These are phyloP conservation scores for Petaurus breviceps DNA, from an alignment of 2,113 vertebrate genomes.

Conservation along the genomic window DNA sequence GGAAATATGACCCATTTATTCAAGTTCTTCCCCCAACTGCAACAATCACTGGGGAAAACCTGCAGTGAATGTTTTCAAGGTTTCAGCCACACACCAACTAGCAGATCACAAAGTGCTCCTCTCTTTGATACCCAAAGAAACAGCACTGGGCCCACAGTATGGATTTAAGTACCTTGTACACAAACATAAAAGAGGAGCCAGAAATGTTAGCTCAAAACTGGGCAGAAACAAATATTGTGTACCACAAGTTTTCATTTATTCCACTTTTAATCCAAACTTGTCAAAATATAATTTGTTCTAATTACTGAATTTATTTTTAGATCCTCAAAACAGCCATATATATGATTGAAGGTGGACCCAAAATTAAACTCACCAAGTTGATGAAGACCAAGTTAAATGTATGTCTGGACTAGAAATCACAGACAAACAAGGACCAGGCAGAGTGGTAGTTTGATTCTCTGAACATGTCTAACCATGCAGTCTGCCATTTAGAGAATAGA, in stretches of 20 bases:
- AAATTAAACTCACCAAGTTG: constrained; percentile 50
- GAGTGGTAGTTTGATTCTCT: constrained; percentile 52
- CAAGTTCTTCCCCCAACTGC: constrained; percentile 7
- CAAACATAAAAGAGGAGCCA: constrained; percentile 25
- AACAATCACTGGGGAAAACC: constrained; percentile 8
- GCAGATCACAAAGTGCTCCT: not conserved
- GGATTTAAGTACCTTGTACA: not conserved
- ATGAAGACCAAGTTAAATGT: constrained; percentile 19
- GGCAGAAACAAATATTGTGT: not conserved
- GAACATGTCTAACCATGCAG: constrained; percentile 73
- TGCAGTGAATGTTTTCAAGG: constrained; percentile 2
- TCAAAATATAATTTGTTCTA: constrained; percentile 40
- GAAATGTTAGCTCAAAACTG: constrained; percentile 28
- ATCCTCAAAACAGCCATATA: constrained; percentile 24
- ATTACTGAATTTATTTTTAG: constrained; percentile 29
- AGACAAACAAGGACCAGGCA: constrained; percentile 66
- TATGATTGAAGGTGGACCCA: constrained; percentile 37
- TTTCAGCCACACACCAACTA: not conserved
- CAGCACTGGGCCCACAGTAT: not conserved
- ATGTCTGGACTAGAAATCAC: constrained; percentile 52
- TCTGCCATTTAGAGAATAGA: constrained; percentile 60
- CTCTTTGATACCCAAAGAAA: not conserved
- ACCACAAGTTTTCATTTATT: not conserved
- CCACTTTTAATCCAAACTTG: constrained; percentile 2
- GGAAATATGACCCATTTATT: not conserved